Percentiles rank a stretch among this genome's conserved stretches.
These are phyloP conservation scores for Ia io DNA, from an alignment of 2,113 vertebrate species.

Conservation along the genomic window DNA sequence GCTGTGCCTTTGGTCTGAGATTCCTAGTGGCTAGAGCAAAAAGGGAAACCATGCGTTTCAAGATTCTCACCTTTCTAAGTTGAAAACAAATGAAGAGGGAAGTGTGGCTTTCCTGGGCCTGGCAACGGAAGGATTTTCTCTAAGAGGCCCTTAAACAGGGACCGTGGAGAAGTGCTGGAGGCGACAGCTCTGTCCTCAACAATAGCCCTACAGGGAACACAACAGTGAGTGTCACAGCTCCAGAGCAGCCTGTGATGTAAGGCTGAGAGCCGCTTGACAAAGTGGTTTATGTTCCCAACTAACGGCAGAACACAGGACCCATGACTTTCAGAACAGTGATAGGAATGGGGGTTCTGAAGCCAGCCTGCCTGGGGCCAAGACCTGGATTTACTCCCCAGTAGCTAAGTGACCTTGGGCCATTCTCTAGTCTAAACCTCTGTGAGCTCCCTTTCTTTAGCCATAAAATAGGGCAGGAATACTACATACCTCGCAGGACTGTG, in stretches of 20 bases:
- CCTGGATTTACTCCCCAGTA: not conserved
- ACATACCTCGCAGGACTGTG: not conserved
- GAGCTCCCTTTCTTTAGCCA: not conserved
- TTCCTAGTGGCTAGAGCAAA: constrained; percentile 26
- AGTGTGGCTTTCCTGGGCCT: not conserved
- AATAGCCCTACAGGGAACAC: not conserved
- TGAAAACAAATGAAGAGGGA: not conserved
- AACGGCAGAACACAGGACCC: not conserved
- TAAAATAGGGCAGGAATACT: not conserved
- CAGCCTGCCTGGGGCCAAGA: not conserved
- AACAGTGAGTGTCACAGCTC: not conserved
- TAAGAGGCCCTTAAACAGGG: not conserved
- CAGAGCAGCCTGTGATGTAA: not conserved
- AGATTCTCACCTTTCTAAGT: not conserved
- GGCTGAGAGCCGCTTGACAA: not conserved
- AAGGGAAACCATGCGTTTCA: not conserved
- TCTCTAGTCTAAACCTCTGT: not conserved
- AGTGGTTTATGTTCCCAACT: not conserved
- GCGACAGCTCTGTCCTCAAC: not conserved
- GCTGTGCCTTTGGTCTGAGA: not conserved
- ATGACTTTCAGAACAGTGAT: not conserved
- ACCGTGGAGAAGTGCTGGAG: not conserved
- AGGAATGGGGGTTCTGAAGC: not conserved
- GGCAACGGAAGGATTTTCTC: not conserved
- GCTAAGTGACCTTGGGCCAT: not conserved